These are phyloP conservation scores for Octopus bimaculoides DNA, from an alignment of 1,140 invertebrate genomes.

Conservation along the genomic window DNA sequence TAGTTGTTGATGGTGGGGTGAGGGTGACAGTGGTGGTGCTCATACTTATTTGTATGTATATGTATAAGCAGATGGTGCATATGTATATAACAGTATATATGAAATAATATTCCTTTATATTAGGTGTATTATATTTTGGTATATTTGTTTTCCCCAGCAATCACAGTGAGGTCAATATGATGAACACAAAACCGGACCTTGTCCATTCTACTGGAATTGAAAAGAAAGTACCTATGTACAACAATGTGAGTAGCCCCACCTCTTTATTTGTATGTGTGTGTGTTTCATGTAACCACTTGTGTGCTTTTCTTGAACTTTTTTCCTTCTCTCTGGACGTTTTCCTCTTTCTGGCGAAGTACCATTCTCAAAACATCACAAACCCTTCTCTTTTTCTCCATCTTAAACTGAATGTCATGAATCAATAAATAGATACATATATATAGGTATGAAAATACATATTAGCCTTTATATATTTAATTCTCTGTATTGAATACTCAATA, in stretches of 20 bases:
- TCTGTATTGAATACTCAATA: too few species aligned
- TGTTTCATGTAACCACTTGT: neutral
- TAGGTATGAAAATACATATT: too few species aligned
- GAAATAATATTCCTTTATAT: neutral
- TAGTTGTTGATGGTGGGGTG: neutral
- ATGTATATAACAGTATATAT: neutral
- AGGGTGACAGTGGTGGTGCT: neutral
- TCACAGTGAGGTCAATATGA: constrained; percentile 10
- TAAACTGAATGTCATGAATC: neutral
- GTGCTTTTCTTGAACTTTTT: neutral
- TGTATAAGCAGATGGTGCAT: neutral
- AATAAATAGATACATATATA: neutral
- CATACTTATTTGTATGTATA: neutral
- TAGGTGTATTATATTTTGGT: neutral
- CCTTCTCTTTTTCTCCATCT: neutral
- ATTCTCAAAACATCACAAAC: neutral
- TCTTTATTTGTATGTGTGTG: neutral
- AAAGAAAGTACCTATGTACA: neutral
- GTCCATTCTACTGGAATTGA: neutral
- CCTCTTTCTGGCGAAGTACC: neutral
- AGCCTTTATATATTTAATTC: too few species aligned
- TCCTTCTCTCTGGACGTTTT: neutral
- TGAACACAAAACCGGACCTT: constrained; percentile 8
- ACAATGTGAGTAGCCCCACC: neutral
- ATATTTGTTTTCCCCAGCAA: constrained; percentile 1